Evolutionary conservation across 2,797 vertebrate species (phyloP), one percentile per base, ranked within the genome.

Genomic region (Enteromius viviparus): DNA sequence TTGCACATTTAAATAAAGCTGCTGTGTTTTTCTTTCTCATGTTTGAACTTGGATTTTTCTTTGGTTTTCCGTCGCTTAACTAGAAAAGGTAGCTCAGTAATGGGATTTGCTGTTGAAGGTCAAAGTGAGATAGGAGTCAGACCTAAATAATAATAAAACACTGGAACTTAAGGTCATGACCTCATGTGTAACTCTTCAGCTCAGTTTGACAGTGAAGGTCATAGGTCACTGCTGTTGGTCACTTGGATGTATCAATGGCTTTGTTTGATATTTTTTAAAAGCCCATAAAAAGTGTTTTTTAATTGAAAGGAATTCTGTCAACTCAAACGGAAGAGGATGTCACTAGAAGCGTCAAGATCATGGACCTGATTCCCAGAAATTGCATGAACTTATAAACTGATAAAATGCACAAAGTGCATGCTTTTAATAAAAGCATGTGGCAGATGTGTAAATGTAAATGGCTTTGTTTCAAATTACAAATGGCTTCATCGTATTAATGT

Each of bases 121-220:
- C 19, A 75, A 37, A 58, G 32, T 40, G 29, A 37, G 29, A 23
- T 15, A 76, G 58, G 21, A 37, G 8, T n/a, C 34, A 37, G 17
- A 34, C 34, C 32, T 14, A 55, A n/a, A 58, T 14, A 23, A 4
- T 58, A 58, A 3, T 55, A 60, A 60, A n/a, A 40, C 3, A 26
- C 15, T 76, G 9, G 26, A 60, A 42, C 14, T 62, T 37, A 29
- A 76, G 74, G 53, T 60, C 49, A 55, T 45, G 75, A 76, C 55
- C 55, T 9, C 4, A 40, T 23, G 55, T 23, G n/a, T 45, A 7
- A 45, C 14, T 76, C 75, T 76, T 76, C 15, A 17, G 37, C 3
- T 62, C 14, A 37, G 55, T 76, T 62, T 29, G 55, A 77, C 58
- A 60, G 55, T 45, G 15, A 17, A 29, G 55, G 55, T 76, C 55